Conservation (phyloP, 2,113 vertebrate genomes). For the Nannospalax galili region DNA sequence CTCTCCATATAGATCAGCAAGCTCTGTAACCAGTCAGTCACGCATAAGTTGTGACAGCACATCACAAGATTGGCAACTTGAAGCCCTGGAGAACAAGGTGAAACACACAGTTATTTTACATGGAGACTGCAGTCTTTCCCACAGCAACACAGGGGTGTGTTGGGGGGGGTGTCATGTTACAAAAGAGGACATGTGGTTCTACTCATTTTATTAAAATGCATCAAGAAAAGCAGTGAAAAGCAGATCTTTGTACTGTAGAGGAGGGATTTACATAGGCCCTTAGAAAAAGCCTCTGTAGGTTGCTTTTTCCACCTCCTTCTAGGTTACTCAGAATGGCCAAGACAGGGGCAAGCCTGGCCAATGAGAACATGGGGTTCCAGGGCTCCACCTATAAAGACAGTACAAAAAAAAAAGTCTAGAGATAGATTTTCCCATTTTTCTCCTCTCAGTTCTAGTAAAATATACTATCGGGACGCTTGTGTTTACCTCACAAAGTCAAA, state of each 20-base stretch:
- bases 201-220: constrained; percentile 56
- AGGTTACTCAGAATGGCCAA: constrained; percentile 2
- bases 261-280: background rate
- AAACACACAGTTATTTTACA: constrained; percentile 78
- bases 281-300: constrained; percentile 24
- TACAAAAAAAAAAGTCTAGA: background rate
- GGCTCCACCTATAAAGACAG: background rate
- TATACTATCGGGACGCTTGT: background rate
- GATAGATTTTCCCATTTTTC: constrained; percentile 35
- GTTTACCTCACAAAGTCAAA: constrained; percentile 9
- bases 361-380: constrained; percentile 25
- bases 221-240: constrained; percentile 27
- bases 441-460: constrained; percentile 30
- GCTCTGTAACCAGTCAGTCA: constrained; percentile 85
- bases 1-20: constrained; percentile 87
- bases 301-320: constrained; percentile 49
- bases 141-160: constrained; percentile 37
- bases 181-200: constrained; percentile 55
- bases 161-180: constrained; percentile 3
- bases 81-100: constrained; percentile 82
- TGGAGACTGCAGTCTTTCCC: constrained; percentile 76
- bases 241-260: constrained; percentile 27
- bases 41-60: constrained; percentile 83
- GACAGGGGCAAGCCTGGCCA: constrained; percentile 31
- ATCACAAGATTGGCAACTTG: constrained; percentile 83